Base-by-base conservation (phyloP, 2,888 invertebrate genomes). In the Rhaphigaster nebulosa region DNA sequence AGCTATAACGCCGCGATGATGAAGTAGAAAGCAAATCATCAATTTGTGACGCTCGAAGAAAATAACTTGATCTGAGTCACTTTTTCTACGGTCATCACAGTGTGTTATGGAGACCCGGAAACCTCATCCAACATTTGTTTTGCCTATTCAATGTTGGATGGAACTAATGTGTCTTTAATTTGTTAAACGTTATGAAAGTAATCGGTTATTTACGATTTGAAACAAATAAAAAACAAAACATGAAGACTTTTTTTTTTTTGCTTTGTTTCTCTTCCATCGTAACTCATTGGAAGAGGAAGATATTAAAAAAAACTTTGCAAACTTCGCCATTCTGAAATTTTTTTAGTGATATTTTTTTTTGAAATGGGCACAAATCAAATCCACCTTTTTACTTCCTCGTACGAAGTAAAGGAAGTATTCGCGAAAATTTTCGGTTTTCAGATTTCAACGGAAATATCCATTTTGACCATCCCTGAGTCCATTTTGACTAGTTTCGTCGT, bases 21-120 rank as follows among this genome's bases (percentile, higher is more conserved):
- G 70, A 76, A 76, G 20, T 76, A 76, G 70, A 76, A 76, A 76
- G 70, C 70, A 76, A 38, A 76, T 76, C 70, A 76, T 76, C 70
- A 38, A 76, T 76, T 76, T 6, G 34, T 26, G 18, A 76, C 70
- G 70, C 70, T 38, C 18, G 70, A 76, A 76, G 70, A 65, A 76
- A 34, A 34, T 76, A 76, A 76, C 70, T 76, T 76, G 15, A 76
- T 76, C 70, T 20, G 70, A 23, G 38, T 23, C 38, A 76, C 20
- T 76, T 76, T 76, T 76, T 34, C 70, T 20, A 76, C 70, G 70
- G 70, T 10, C 70, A 38, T 76, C 70, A 76, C 70, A 23, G 10
- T 20, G 38, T 76, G 70, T 76, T 76, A 76, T 38, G 34, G 34
- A 38, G 1, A 76, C 70, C 70, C 70, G 70, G 70, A 76, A 76